These are phyloP conservation scores for Entomobrya proxima DNA, from an alignment of 2,888 invertebrate genomes.

Conservation along the genomic window DNA sequence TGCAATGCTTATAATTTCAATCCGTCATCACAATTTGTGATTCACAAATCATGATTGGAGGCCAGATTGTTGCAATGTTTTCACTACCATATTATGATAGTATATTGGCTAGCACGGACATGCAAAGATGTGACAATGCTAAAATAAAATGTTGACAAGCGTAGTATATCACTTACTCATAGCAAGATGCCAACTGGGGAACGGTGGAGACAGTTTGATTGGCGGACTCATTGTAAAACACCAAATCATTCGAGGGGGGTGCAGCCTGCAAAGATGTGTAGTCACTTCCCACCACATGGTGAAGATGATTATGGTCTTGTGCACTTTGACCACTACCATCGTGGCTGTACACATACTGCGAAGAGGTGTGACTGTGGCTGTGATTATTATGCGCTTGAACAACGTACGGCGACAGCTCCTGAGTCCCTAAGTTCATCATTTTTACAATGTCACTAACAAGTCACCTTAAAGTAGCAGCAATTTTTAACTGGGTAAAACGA, in stretches of 20 bases:
- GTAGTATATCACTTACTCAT: constrained; percentile 51
- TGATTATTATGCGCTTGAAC: constrained; percentile 51
- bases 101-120: too few relatives aligned
- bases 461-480: neutral
- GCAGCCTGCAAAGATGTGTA: constrained; percentile 34
- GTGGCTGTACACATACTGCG: constrained; percentile 35
- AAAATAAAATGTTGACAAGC: too few relatives aligned
- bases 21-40: too few relatives aligned
- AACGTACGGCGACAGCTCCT: constrained; percentile 57
- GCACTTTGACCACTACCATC: constrained; percentile 19
- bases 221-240: constrained; percentile 52
- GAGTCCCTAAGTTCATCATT: constrained; percentile 64
- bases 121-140: neutral
- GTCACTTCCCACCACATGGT: constrained; percentile 43
- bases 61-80: too few relatives aligned
- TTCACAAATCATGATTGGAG: too few relatives aligned
- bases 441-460: neutral
- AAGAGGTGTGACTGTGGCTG: neutral
- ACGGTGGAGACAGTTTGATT: constrained; percentile 11
- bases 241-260: constrained; percentile 16
- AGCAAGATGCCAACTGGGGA: constrained; percentile 28
- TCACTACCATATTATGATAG: too few relatives aligned
- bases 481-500: too few relatives aligned
- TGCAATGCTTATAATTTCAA: too few relatives aligned
- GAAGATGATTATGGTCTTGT: constrained; percentile 46